Percentiles rank a stretch among this genome's conserved stretches.
phyloP scores from a whole-genome alignment of 2,888 invertebrate species.

The Parthenolecanium corni region DNA sequence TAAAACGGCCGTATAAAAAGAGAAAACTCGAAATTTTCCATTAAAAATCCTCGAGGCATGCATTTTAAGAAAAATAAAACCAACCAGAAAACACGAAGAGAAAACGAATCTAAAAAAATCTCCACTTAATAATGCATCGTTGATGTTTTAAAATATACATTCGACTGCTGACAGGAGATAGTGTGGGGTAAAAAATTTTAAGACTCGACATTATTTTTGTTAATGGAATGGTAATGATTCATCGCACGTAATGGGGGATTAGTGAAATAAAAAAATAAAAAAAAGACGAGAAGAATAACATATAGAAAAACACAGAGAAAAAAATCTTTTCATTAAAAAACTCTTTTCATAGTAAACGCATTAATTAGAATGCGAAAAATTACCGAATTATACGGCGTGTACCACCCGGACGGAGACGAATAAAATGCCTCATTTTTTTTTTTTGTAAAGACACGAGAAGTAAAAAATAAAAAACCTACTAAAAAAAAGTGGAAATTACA shows the following conservation, averaged over 20 bases:
- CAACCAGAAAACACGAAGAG: neutral
- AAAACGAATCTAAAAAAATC: neutral
- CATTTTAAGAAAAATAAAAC: neutral
- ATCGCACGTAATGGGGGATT: neutral
- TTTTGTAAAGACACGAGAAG: neutral
- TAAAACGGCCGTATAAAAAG: neutral
- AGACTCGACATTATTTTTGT: neutral
- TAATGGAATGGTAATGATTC: constrained; percentile 1
- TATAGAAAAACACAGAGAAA: too few relatives aligned
- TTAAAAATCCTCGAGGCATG: too few relatives aligned
- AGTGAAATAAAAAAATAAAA: too few relatives aligned
- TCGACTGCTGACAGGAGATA: neutral
- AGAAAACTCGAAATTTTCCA: neutral
- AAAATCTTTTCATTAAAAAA: too few relatives aligned
- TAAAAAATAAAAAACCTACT: neutral
- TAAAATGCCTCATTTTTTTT: neutral
- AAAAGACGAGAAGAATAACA: too few relatives aligned
- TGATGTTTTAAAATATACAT: neutral
- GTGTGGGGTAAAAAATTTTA: neutral
- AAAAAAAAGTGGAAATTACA: neutral
- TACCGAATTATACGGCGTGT: too few relatives aligned
- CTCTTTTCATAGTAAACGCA: too few relatives aligned
- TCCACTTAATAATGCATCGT: neutral
- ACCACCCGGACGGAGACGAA: too few relatives aligned
- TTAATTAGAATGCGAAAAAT: too few relatives aligned